These are phyloP conservation scores for Microtus oregoni DNA, from an alignment of 2,113 vertebrate species.

Conservation along the genomic window DNA sequence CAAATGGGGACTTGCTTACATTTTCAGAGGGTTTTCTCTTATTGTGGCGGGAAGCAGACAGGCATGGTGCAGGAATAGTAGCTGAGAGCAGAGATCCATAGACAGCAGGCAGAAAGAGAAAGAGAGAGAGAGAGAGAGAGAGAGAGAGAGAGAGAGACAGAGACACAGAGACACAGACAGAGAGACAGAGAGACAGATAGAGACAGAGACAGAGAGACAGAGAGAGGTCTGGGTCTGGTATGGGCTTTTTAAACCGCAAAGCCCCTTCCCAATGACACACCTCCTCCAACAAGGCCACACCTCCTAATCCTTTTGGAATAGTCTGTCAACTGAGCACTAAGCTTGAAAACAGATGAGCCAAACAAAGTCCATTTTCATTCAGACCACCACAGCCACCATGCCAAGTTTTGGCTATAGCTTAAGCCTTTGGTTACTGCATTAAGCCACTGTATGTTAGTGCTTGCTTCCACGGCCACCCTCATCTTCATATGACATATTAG, in stretches of 20 bases:
- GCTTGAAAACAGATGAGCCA: not conserved
- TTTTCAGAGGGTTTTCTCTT: not conserved
- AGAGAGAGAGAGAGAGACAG: too few species aligned
- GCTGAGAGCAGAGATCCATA: not conserved
- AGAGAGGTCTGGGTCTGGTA: not conserved
- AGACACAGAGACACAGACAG: too few species aligned
- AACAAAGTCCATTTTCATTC: not conserved
- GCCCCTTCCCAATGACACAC: not conserved
- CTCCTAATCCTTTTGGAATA: not conserved
- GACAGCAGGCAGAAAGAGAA: not conserved
- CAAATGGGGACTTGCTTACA: not conserved
- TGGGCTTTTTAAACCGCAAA: not conserved
- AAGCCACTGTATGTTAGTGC: not conserved
- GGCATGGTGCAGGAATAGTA: not conserved
- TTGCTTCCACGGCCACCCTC: not conserved
- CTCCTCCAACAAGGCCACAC: not conserved
- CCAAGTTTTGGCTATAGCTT: not conserved
- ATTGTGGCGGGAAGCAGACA: not conserved
- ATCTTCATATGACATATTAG: not conserved
- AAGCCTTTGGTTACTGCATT: not conserved
- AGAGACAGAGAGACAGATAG: too few species aligned
- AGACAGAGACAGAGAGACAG: too few species aligned
- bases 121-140: too few species aligned
- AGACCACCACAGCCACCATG: not conserved
- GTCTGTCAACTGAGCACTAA: not conserved